Conservation (phyloP, 2,888 invertebrate species). For the Oligia fasciuncula region DNA sequence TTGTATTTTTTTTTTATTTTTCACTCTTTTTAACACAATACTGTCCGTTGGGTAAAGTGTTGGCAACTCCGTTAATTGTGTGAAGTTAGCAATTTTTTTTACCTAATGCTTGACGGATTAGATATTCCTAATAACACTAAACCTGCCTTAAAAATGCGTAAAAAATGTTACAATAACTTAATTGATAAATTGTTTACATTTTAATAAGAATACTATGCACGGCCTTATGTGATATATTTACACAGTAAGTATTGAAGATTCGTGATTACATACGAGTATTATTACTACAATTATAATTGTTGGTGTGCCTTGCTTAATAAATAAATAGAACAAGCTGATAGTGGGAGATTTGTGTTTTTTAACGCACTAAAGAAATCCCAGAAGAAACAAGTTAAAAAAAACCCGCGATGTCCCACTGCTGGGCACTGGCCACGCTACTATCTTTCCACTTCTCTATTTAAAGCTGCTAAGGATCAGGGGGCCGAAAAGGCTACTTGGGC, state of each 20-base stretch:
- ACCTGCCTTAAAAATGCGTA: too few species aligned
- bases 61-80: background rate
- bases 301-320: background rate
- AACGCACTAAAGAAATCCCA: background rate
- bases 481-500: too few species aligned
- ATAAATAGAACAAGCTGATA: background rate
- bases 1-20: too few species aligned
- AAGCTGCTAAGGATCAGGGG: too few species aligned
- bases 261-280: background rate
- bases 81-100: background rate
- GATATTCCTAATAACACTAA: background rate
- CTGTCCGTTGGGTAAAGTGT: background rate
- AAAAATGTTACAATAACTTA: background rate
- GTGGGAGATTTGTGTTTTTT: background rate
- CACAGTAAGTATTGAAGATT: background rate
- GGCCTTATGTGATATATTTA: background rate
- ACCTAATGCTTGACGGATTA: background rate
- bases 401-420: too few species aligned
- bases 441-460: too few species aligned
- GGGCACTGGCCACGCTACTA: too few species aligned
- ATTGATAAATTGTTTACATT: background rate
- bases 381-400: background rate
- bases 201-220: background rate
- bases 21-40: slow-evolving; percentile 3
- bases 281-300: background rate